Percentiles rank a stretch among this genome's conserved stretches.
Conservation (phyloP, 1,140 invertebrate species). For the Lineus longissimus region DNA sequence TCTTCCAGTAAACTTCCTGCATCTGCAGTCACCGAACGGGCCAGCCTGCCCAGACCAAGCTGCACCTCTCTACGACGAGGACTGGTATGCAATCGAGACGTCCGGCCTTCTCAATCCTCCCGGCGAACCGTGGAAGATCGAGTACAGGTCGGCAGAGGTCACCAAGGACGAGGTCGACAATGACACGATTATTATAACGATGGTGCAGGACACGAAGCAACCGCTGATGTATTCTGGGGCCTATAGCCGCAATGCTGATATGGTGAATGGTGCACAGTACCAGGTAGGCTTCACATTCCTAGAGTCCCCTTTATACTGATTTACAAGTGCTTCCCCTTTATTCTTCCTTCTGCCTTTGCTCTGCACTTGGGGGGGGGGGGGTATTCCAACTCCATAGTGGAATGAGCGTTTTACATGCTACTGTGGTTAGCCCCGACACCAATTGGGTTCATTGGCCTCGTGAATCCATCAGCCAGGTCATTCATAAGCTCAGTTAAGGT, state of each 20-base stretch:
- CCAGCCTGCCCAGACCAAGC: constrained; percentile 22
- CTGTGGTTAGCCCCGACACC: too few species aligned
- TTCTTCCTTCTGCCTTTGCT: too few species aligned
- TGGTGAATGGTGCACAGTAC: constrained; percentile 26
- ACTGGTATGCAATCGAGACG: constrained; percentile 18
- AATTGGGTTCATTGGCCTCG: too few species aligned
- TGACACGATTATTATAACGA: constrained; percentile 23
- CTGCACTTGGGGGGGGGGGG: too few species aligned
- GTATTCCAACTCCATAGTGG: too few species aligned
- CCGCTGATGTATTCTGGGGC: constrained; percentile 22
- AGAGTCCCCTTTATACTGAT: too few species aligned
- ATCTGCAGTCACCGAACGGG: constrained; percentile 17
- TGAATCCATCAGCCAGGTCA: too few species aligned
- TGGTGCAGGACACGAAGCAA: constrained; percentile 20
- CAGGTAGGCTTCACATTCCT: too few species aligned
- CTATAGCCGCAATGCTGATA: constrained; percentile 26
- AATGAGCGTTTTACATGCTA: neutral
- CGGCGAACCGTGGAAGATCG: constrained; percentile 20
- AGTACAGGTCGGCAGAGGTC: constrained; percentile 19
- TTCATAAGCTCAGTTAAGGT: too few species aligned
- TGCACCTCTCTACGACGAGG: constrained; percentile 16
- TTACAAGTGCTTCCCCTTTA: too few species aligned
- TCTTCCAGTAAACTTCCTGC: too few species aligned
- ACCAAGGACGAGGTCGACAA: constrained; percentile 11
- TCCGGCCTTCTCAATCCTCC: constrained; percentile 16